Evolutionary conservation across 2,888 invertebrate genomes (phyloP).

Genomic region (Euplexia lucipara): DNA sequence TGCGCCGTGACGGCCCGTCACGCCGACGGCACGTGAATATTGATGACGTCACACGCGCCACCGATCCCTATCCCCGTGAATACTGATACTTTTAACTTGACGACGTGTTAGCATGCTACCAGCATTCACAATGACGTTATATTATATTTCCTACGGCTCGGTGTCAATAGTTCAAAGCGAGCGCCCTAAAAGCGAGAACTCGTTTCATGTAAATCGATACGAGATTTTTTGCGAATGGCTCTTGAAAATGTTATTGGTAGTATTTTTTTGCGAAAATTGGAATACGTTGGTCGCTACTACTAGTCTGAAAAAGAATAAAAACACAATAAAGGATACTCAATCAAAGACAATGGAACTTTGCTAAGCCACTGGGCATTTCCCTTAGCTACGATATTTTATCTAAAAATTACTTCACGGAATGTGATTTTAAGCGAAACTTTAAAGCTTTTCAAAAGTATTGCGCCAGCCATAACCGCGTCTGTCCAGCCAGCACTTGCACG

Average conservation of each 20-base stretch:
- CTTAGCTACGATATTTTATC: not conserved
- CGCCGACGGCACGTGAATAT: conserved; percentile 61
- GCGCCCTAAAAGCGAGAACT: conserved; percentile 9
- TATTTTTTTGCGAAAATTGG: conserved; percentile 24
- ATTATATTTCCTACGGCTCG: conserved; percentile 45
- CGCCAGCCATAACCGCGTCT: not conserved
- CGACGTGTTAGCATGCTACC: conserved; percentile 52
- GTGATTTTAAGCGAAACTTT: conserved; percentile 1
- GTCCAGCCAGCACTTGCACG: conserved; percentile 28
- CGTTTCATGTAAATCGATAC: conserved; percentile 39
- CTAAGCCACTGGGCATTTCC: not conserved
- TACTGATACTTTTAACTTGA: conserved; percentile 65
- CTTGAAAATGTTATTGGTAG: conserved; percentile 17
- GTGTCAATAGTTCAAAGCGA: conserved; percentile 44
- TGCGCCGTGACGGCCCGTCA: conserved; percentile 56
- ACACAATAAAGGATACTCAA: not conserved
- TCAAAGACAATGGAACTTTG: not conserved
- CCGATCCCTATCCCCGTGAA: conserved; percentile 55
- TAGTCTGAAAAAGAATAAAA: not conserved
- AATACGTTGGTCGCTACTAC: conserved; percentile 4
- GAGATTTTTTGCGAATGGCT: conserved; percentile 27
- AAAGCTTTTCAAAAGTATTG: conserved; percentile 14
- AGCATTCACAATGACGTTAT: conserved; percentile 50
- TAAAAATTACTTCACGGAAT: not conserved
- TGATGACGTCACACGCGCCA: conserved; percentile 60